phyloP scores from a whole-genome alignment of 2,797 vertebrate genomes.

The Alfaro cultratus region DNA sequence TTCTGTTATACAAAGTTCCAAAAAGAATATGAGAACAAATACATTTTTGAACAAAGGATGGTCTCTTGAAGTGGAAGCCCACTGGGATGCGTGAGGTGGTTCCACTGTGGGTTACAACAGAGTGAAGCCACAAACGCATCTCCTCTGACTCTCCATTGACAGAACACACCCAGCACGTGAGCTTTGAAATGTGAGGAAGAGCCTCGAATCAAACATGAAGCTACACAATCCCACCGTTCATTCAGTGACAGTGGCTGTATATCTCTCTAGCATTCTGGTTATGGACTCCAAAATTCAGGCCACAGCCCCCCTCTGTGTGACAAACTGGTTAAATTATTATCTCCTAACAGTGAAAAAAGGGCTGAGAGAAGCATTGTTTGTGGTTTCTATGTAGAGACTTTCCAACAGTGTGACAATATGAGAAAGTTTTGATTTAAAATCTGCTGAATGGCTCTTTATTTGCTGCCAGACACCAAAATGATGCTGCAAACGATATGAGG shows the following conservation, averaged over 20 bases:
- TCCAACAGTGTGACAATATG: slow-evolving; percentile 39
- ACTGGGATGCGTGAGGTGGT: slow-evolving; percentile 76
- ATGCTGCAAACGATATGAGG: slow-evolving; percentile 63
- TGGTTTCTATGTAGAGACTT: slow-evolving; percentile 52
- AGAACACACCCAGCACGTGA: slow-evolving; percentile 60
- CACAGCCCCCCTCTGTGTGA: slow-evolving; percentile 23
- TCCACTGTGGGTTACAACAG: slow-evolving; percentile 69
- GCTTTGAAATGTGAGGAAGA: slow-evolving; percentile 73
- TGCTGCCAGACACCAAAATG: slow-evolving; percentile 61
- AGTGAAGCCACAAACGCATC: slow-evolving; percentile 64
- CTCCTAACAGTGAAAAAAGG: slow-evolving; percentile 40
- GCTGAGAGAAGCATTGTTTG: slow-evolving; percentile 52
- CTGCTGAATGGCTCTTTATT: slow-evolving; percentile 59
- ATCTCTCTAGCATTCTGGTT: slow-evolving; percentile 41
- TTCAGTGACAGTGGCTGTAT: slow-evolving; percentile 50
- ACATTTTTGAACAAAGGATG: slow-evolving; percentile 83
- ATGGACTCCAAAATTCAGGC: slow-evolving; percentile 37
- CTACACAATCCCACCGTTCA: slow-evolving; percentile 57
- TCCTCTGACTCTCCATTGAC: slow-evolving; percentile 49
- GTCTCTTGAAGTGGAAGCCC: slow-evolving; percentile 78
- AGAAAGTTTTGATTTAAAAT: slow-evolving; percentile 56
- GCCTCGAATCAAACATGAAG: slow-evolving; percentile 55
- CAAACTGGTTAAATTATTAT: slow-evolving; percentile 43
- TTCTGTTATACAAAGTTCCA: slow-evolving; percentile 72
- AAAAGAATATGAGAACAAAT: slow-evolving; percentile 87